Percentiles rank a stretch among this genome's conserved stretches.
phyloP scores from a whole-genome alignment of 2,113 vertebrate species.

The Paramormyrops kingsleyae region DNA sequence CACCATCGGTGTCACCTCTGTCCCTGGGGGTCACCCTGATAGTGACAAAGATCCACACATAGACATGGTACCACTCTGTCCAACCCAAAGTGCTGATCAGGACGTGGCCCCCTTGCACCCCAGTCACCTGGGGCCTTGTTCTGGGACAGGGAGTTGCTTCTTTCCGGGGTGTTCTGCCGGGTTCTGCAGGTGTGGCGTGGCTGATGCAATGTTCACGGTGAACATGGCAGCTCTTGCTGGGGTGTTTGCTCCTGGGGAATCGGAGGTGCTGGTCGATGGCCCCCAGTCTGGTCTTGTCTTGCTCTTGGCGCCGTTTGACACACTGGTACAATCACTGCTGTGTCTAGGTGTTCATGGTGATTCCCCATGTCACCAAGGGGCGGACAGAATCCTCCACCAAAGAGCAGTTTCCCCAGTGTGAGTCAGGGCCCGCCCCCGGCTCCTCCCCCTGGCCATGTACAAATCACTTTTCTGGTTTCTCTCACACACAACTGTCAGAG shows the following conservation, averaged over 20 bases:
- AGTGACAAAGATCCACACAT: neutral
- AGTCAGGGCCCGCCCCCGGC: neutral
- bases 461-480: neutral
- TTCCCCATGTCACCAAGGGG: neutral
- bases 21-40: neutral
- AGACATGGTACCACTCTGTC: neutral
- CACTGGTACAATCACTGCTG: neutral
- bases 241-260: slow-evolving; percentile 6
- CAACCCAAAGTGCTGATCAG: neutral
- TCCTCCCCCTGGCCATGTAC: neutral
- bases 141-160: neutral
- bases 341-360: neutral
- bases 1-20: neutral
- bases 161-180: no score
- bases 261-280: neutral
- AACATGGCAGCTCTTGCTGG: neutral
- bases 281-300: slow-evolving; percentile 27
- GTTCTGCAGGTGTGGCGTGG: neutral
- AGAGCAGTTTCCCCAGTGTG: neutral
- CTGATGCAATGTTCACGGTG: slow-evolving; percentile 4
- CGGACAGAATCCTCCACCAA: neutral
- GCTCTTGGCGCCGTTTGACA: neutral
- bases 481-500: neutral
- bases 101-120: no score
- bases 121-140: neutral